Conservation (phyloP, 2,797 vertebrate species). For the Mormyrus hasselquistii region DNA sequence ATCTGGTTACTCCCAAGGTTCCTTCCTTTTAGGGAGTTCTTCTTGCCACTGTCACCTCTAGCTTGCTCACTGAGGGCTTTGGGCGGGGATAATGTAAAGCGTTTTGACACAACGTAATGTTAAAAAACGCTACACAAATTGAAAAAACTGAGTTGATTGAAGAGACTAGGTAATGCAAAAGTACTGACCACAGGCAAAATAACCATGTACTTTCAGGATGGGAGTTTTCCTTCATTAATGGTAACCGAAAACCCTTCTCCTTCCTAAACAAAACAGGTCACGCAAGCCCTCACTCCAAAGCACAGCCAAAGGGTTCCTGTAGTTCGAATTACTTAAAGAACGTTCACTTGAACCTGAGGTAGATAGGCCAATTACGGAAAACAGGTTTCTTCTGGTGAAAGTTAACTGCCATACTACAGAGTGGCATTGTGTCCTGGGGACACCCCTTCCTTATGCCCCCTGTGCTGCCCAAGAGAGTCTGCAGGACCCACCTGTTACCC, state of each 20-base stretch:
- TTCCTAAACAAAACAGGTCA: background rate
- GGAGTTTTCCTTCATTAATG: background rate
- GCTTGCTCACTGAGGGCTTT: background rate
- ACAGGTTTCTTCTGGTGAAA: background rate
- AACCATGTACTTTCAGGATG: background rate
- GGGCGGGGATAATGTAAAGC: background rate
- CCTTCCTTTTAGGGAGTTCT: background rate
- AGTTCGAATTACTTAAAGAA: background rate
- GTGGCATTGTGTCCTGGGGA: background rate
- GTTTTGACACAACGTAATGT: background rate
- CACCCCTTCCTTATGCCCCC: background rate
- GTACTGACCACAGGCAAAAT: background rate
- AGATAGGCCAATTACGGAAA: background rate
- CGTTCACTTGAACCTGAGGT: background rate
- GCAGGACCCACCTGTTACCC: background rate
- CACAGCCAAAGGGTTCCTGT: background rate
- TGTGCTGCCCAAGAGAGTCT: background rate
- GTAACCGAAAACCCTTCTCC: background rate
- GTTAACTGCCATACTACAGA: background rate
- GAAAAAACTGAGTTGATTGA: background rate
- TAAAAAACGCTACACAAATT: background rate
- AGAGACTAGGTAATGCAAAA: background rate
- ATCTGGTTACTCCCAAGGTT: background rate
- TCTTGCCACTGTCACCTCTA: background rate
- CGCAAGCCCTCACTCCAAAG: background rate